Base-by-base conservation (phyloP, 2,888 invertebrate genomes). In the Trissolcus brochymenae region DNA sequence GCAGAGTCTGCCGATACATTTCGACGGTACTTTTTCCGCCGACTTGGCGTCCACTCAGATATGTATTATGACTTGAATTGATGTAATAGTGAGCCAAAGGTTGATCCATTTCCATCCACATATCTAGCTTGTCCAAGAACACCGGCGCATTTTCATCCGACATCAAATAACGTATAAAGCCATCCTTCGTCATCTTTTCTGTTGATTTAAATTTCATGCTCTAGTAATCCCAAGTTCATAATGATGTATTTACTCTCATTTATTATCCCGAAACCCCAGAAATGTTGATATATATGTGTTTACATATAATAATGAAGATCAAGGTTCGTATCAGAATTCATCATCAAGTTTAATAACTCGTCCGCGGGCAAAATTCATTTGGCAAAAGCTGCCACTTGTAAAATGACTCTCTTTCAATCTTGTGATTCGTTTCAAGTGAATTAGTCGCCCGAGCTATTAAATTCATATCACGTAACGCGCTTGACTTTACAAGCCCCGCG, bases 61-160 rank as follows among this genome's bases (percentile, higher is more conserved):
- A 92, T 50, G 92, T 93, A 84, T 92, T 92, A 84, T 92, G 92
- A 71, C 92, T 92, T 16, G 93, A 93, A 87, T 94, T 94, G 81
- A 94, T 94, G 86, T 93, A 94, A 88, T 94, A 94, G 87, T 94
- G 94, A 54, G 91, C 90, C 35, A 94, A 85, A 0, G 94, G 93
- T 84, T 94, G 93, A 81, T 94, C 93, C 94, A 94, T 93, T 41
- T 99, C 99, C 96, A 95, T 96, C 87, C 98, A 98, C 85, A 96
- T 95, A 88, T 98, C 98, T 82, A 99, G 91, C n/a, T 98, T 93
- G 90, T 99, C 99, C 82, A 99, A 92, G 90, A 99, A 99, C 79
- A 99, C 99, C 0, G 99, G 99, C 0, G 99, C 98, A 91, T 99
- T 99, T 90, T 99, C 99, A 89, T 99, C 99, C 0, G 99, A 99